phyloP scores from a whole-genome alignment of 2,113 vertebrate species.

The Tonatia bakeri region DNA sequence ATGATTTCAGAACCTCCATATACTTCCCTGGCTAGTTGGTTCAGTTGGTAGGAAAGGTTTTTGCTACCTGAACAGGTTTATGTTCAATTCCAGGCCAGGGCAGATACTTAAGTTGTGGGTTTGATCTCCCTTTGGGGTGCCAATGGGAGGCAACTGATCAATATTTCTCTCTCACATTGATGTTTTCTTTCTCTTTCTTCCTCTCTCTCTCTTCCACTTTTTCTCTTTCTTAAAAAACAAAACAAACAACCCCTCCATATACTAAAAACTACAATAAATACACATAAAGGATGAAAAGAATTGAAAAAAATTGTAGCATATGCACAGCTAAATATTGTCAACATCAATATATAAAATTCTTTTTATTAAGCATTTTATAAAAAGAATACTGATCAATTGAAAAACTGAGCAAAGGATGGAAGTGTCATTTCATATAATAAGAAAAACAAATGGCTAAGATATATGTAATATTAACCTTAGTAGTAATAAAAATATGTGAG shows the following conservation, averaged over 20 bases:
- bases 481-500: neutral
- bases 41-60: no score
- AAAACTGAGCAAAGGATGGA: neutral
- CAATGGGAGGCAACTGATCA: no score
- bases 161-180: no score
- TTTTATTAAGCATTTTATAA: neutral
- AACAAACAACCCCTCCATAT: neutral
- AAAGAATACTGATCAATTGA: neutral
- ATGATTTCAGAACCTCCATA: neutral
- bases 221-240: no score
- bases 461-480: neutral
- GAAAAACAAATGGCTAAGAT: neutral
- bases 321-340: neutral
- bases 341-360: neutral
- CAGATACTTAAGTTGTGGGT: no score
- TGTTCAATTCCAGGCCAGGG: no score
- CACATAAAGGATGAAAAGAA: neutral
- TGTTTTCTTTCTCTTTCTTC: no score
- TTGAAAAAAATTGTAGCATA: neutral
- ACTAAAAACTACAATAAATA: neutral
- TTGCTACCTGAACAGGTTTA: no score
- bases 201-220: no score
- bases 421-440: neutral
- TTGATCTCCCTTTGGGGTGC: no score
- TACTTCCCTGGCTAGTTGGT: no score